phyloP scores from a whole-genome alignment of 2,113 vertebrate species.

The Zosterops pallidus region DNA sequence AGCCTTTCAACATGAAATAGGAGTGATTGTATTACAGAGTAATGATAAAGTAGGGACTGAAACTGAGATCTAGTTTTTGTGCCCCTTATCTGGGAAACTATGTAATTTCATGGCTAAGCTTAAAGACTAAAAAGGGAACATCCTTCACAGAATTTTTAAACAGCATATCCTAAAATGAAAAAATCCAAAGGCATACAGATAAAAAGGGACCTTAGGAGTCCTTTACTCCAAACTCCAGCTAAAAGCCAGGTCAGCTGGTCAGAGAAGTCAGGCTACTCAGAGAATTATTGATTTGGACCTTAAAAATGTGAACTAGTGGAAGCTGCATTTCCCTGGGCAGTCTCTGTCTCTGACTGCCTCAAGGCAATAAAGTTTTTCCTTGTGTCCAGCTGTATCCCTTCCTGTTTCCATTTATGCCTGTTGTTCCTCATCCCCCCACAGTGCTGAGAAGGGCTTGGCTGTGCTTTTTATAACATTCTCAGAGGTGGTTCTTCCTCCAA shows the following conservation, averaged over 20 bases:
- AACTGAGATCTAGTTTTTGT: background rate
- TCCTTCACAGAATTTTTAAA: background rate
- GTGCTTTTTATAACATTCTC: background rate
- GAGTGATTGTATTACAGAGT: background rate
- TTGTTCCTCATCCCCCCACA: background rate
- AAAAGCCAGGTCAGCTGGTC: background rate
- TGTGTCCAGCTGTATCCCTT: fast-evolving
- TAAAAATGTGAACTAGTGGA: background rate
- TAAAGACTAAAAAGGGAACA: background rate
- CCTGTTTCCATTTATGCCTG: background rate
- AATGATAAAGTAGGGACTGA: background rate
- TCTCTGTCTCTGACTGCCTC: background rate
- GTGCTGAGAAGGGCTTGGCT: background rate
- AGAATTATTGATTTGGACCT: background rate
- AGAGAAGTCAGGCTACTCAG: background rate
- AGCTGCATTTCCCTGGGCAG: background rate
- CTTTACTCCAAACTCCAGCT: background rate
- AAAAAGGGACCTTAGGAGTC: background rate
- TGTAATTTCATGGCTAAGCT: background rate
- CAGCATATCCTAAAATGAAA: background rate
- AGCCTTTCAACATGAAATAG: background rate
- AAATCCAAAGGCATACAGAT: background rate
- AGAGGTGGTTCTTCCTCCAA: background rate
- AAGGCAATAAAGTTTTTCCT: background rate
- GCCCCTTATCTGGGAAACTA: background rate